Percentiles rank a stretch among this genome's conserved stretches.
These are phyloP conservation scores for Trichonephila inaurata DNA, from an alignment of 1,140 invertebrate species.

Conservation along the genomic window DNA sequence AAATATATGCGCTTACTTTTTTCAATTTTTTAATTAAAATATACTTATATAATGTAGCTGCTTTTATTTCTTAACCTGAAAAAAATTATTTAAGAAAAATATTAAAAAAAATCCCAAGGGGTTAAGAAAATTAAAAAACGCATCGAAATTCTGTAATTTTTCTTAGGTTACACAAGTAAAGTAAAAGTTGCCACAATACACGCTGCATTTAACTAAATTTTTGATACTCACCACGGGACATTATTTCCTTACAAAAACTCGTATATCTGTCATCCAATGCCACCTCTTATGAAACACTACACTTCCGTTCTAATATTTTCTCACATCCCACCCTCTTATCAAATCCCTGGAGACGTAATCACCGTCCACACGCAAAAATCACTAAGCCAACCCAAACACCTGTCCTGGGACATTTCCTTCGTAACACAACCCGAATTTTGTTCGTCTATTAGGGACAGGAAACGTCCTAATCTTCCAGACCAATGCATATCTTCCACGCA, in stretches of 20 bases:
- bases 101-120: too few species aligned
- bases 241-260: background rate
- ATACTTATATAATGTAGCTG: too few species aligned
- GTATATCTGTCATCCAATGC: background rate
- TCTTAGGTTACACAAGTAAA: too few species aligned
- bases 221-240: background rate
- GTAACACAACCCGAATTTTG: slow-evolving; percentile 42
- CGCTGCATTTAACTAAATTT: too few species aligned
- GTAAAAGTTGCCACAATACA: too few species aligned
- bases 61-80: too few species aligned
- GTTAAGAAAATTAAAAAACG: too few species aligned
- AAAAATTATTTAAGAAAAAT: too few species aligned
- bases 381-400: slow-evolving; percentile 16
- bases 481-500: background rate
- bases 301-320: slow-evolving; percentile 35
- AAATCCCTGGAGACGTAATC: slow-evolving; percentile 13
- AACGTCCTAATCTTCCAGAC: slow-evolving; percentile 43
- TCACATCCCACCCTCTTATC: slow-evolving; percentile 11
- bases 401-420: slow-evolving; percentile 23
- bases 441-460: slow-evolving; percentile 54
- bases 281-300: background rate
- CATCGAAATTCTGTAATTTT: too few species aligned
- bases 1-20: too few species aligned
- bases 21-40: too few species aligned
- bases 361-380: background rate